Base-by-base conservation (phyloP, 2,888 invertebrate species). In the Eupithecia centaureata region DNA sequence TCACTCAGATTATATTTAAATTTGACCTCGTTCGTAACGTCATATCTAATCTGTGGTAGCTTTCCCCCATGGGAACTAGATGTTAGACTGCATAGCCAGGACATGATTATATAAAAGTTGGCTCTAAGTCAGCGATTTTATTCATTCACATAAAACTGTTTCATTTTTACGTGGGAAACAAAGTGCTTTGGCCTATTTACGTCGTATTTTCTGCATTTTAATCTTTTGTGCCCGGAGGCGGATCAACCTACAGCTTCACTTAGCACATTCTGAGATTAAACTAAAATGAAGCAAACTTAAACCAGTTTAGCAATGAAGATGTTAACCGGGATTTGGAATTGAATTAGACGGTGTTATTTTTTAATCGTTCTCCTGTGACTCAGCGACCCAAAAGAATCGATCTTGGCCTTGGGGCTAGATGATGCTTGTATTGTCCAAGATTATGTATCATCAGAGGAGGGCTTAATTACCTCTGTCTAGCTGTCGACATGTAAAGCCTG, bases 201-300 rank as follows among this genome's bases (percentile, higher is more conserved):
- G 54, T 57, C 57, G 57, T 33, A 32, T 57, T 57, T 56, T 57
- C 57, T 57, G 57, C 57, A 57, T 32, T 57, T 32, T 32, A 57
- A 28, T 65, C 18, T 52, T 57, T 32, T 32, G 1, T 32, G 1
- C 18, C 18, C 57, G 12, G 30, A 32, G 57, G 57, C 30, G 30
- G 57, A 57, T 57, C 56, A 30, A 12, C 60, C 28, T 27, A 12
- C 42, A 42, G 47, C n/a, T 30, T 30, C 60, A 47, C 47, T 42
- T 60, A 42, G 47, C 60, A 60, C 30, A 22, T 28, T 42, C 42
- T 60, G 18, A 42, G 60, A 60, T 57, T 57, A 33, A 57, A 32
- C 18, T 22, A 18, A 57, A 57, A 22, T 13, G 30, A 57, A 32
- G 57, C 18, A 30, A 30, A 57, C 13, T 15, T 52, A 30, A 59